A percentile compares a stretch with the other conserved stretches of the same genome.
These are phyloP conservation scores for Lacanobia oleracea DNA, from an alignment of 2,888 invertebrate genomes.

Conservation along the genomic window DNA sequence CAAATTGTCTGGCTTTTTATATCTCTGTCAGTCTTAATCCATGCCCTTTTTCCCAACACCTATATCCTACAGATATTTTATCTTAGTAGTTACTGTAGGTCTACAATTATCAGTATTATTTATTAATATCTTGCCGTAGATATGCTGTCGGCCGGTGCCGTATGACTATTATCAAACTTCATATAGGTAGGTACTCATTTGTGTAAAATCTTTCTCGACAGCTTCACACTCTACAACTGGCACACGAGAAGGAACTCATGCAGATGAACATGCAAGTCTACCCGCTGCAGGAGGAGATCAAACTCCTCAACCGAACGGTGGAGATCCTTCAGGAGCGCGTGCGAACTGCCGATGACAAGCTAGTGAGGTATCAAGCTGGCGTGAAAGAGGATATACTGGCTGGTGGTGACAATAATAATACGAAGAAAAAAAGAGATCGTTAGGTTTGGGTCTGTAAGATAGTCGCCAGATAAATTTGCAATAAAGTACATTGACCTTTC, in stretches of 20 bases:
- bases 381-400: constrained; percentile 77
- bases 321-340: constrained; percentile 86
- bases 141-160: too few species aligned
- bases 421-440: constrained; percentile 73
- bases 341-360: constrained; percentile 81
- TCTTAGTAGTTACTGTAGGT: too few species aligned
- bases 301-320: constrained; percentile 90
- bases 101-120: background rate
- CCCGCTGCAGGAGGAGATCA: constrained; percentile 91
- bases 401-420: constrained; percentile 79
- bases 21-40: background rate
- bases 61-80: too few species aligned
- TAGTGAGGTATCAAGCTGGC: constrained; percentile 78
- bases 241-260: constrained; percentile 93
- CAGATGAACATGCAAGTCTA: constrained; percentile 92
- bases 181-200: background rate
- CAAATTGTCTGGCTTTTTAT: background rate
- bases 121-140: too few species aligned
- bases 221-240: constrained; percentile 94
- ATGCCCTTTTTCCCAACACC: too few species aligned
- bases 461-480: too few species aligned
- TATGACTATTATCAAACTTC: background rate
- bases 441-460: constrained; percentile 42
- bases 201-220: constrained; percentile 76
- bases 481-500: too few species aligned